Base-by-base conservation (phyloP, 2,888 invertebrate species). In the Cybosia mesomella region DNA sequence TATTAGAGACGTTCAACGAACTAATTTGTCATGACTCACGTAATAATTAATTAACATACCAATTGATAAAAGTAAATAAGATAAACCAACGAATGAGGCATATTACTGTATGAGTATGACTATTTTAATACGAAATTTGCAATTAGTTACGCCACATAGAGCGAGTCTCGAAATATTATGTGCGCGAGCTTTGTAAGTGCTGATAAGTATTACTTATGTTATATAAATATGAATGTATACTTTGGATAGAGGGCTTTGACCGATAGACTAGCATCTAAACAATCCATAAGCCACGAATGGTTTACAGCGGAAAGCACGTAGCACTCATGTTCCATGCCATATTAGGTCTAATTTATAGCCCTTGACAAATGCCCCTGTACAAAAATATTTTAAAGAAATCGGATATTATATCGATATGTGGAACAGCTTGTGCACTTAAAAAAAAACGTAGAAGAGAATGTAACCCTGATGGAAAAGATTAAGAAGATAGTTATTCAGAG, bases 241-340 rank as follows among this genome's bases (percentile, higher is more conserved):
- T 72, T 65, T 69, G 63, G 65, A 72, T 63, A 61, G 64, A 61
- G 80, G 80, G 82, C 82, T 80, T 81, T 82, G 81, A 79, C 82
- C 81, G 81, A 75, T 77, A 79, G 73, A 81, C 76, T 79, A 77
- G 72, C 88, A 87, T 87, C 80, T 85, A 89, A 92, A 89, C 88
- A 91, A 85, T 85, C 82, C 81, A 83, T 83, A 83, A 87, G 59
- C 80, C 80, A 80, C 70, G 73, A 63, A 67, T 71, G 83, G 89
- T 88, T 89, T 85, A 82, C 86, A 86, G 79, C 88, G 89, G 89
- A 91, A 90, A 87, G 91, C 93, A 93, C 92, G 92, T 91, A 89
- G 83, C 75, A 73, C 84, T 82, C 87, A 85, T 89, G 86, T 85
- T 87, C 83, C 81, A 78, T 80, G 78, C 79, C 73, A 72, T 65